Conservation (phyloP, 92 coral and sea anemone genomes). For the Diadumene lineata region DNA sequence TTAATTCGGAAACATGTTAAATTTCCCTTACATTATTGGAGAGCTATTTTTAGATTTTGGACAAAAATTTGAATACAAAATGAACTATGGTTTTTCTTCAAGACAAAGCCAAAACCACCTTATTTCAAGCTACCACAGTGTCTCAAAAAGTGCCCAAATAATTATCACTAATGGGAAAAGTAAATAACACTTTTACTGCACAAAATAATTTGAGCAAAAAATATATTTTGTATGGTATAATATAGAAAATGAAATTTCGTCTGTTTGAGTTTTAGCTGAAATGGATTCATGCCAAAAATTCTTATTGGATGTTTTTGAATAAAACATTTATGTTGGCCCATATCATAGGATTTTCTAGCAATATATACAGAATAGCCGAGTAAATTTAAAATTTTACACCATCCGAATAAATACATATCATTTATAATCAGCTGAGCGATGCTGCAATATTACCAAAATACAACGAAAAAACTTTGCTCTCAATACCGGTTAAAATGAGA, state of each 20-base stretch:
- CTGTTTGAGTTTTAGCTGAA: constrained; percentile 16
- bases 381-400: neutral
- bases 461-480: no score
- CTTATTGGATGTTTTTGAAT: neutral
- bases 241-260: neutral
- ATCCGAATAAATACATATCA: neutral
- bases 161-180: no score
- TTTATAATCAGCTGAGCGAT: neutral
- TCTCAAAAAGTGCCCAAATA: no score
- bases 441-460: neutral
- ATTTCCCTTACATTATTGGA: no score
- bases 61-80: neutral
- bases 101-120: neutral
- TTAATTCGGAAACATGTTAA: no score
- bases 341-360: neutral
- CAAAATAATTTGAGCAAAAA: neutral
- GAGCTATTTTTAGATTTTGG: neutral
- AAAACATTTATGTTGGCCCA: neutral
- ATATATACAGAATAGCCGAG: neutral
- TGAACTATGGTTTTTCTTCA: neutral
- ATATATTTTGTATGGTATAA: no score
- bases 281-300: constrained; percentile 1
- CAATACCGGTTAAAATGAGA: no score
- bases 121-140: neutral
- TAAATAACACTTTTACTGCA: neutral